A percentile compares a stretch with the other conserved stretches of the same genome.
Conservation (phyloP, 2,888 invertebrate species). For the Auanema sp. region DNA sequence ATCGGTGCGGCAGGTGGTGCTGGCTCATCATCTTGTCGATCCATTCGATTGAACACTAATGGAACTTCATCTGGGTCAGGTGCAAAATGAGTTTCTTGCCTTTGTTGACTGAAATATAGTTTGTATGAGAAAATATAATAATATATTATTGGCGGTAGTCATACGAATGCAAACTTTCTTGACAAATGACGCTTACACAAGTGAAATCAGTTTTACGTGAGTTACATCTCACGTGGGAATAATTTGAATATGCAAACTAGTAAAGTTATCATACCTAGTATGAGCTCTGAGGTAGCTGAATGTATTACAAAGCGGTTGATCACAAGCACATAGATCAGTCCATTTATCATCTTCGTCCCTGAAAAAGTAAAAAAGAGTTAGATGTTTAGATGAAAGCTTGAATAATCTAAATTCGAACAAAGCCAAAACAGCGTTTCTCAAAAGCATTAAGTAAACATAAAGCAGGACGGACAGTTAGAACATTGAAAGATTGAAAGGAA, state of each 20-base stretch:
- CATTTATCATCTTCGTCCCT: conserved; percentile 52
- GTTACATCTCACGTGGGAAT: conserved; percentile 15
- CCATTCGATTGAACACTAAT: conserved; percentile 46
- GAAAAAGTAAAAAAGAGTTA: conserved; percentile 13
- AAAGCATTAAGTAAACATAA: too few relatives aligned
- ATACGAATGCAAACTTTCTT: conserved; percentile 15
- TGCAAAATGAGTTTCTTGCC: neutral
- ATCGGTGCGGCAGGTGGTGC: conserved; percentile 20
- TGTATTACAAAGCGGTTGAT: conserved; percentile 60
- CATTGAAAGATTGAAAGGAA: too few relatives aligned
- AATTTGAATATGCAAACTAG: too few relatives aligned
- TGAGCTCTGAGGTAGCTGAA: conserved; percentile 57
- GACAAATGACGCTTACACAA: conserved; percentile 16
- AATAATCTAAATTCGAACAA: too few relatives aligned
- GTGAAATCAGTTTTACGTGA: conserved; percentile 13
- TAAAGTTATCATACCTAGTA: conserved; percentile 30
- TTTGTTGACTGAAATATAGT: conserved; percentile 11
- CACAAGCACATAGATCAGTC: conserved; percentile 62
- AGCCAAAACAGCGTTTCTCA: too few relatives aligned
- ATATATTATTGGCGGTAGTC: neutral
- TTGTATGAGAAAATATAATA: conserved; percentile 18
- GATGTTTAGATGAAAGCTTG: too few relatives aligned
- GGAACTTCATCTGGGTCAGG: conserved; percentile 32
- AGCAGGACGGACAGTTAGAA: too few relatives aligned
- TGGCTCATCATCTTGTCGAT: conserved; percentile 35